Evolutionary conservation across 2,797 vertebrate genomes (phyloP), one percentile per base, ranked within the genome.

Genomic region (Syncerus caffer): DNA sequence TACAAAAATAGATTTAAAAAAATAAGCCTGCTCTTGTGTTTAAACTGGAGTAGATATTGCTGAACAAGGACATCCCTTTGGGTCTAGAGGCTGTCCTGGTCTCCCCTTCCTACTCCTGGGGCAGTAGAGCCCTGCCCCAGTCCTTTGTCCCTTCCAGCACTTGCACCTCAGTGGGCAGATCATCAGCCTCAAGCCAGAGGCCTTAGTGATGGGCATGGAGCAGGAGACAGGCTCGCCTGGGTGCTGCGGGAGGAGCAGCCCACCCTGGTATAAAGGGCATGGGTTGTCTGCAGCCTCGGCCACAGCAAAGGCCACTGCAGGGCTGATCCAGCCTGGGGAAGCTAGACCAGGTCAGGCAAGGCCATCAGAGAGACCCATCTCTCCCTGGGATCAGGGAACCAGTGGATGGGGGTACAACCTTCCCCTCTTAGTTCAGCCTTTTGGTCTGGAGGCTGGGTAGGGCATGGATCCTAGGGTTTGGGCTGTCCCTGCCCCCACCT

Each of bases 391-490:
- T 21, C 0, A 1, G 38, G 74, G 55, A 29, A 58, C 47, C 11
- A 3, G 47, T 47, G 29, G 17, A 11, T 47, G 2, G 6, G 17
- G 5, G 34, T 23, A 7, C n/a, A 7, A 2, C 17, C 29, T 23
- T 38, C 14, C 2, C 11, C 34, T 76, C 14, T 19, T 9, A 23
- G 25, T 31, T 12, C 50, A 79, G 45, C 29, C 47, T 23, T 76
- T n/a, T 1, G 47, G 58, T 38, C 29, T 57, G 34, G 76, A 45
- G n/a, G 55, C 74, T 74, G 58, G 78, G 4, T n/a, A 34, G 50
- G 42, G 16, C 7, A 5, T 13, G 19, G 4, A 9, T 51, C 53
- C 16, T 3, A 29, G 12, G n/a, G 6, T 6, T 16, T 6, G 12
- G 23, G 25, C 27, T 23, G 6, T 27, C 47, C 64, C n/a, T 4